Base-by-base conservation (phyloP, 2,113 vertebrate species). In the Gadus macrocephalus region DNA sequence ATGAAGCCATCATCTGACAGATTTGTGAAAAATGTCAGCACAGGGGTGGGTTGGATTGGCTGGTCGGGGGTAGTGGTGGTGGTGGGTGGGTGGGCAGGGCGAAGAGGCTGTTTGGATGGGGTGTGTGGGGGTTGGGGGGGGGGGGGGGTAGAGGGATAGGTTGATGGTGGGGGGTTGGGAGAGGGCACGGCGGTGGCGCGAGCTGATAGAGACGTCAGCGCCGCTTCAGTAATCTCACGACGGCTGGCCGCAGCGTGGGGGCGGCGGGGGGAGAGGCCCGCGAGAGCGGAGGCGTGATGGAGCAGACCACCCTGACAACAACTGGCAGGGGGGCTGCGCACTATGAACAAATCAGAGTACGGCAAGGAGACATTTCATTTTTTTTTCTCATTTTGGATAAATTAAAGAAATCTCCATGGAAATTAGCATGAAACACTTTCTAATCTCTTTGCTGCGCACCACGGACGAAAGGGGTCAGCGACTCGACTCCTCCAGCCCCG, bases 401-500 rank as follows among this genome's bases (percentile, higher is more conserved):
- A 97, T 97, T 95, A 97, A 93, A 94, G 95, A 96, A 97, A 96
- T 98, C 96, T 97, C 96, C 95, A 98, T 97, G 96, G 96, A 98
- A 98, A 98, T 98, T 94, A 98, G 95, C 95, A 96, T 95, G 95
- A 95, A 95, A 94, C 95, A 94, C 95, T 96, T 95, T 96, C 94
- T 98, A 96, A 98, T 97, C 95, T 95, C 92, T 91, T 2, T 86
- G 91, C 94, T 94, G 93, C 95, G 95, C 93, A 94, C 92, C 89
- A 16, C 62, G 80, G 92, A 91, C 86, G 93, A 95, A 94, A 94
- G 94, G 95, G 95, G 95, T 98, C 95, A 96, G 89, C 83, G 95
- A 91, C 93, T 96, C 92, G 91, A 94, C 92, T 93, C 94, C 88
- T 81, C 71, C 82, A 78, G 89, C 90, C 92, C 90, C 77, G 60